These are phyloP conservation scores for Drosophila lacteicornis DNA, from an alignment of 1,140 invertebrate species.

Conservation along the genomic window DNA sequence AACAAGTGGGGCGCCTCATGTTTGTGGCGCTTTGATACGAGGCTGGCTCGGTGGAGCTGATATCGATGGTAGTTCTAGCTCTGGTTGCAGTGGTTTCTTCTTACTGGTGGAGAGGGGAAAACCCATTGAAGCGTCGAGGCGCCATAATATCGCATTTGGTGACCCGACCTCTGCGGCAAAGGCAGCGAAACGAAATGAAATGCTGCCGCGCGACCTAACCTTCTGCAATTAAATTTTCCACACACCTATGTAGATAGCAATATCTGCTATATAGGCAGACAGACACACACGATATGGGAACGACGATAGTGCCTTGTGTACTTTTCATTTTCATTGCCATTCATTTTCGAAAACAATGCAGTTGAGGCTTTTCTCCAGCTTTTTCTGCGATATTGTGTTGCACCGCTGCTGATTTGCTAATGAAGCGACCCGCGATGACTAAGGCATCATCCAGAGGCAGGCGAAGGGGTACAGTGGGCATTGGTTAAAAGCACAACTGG, in stretches of 20 bases:
- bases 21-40: constrained; percentile 55
- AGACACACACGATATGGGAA: constrained; percentile 27
- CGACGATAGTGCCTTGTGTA: constrained; percentile 44
- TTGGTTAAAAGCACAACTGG: neutral
- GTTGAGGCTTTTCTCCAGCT: constrained; percentile 60
- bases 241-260: constrained; percentile 6
- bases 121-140: constrained; percentile 58
- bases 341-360: constrained; percentile 76
- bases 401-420: constrained; percentile 46
- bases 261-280: constrained; percentile 1
- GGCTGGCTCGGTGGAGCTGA: constrained; percentile 35
- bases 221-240: constrained; percentile 78
- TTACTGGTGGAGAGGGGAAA: constrained; percentile 29
- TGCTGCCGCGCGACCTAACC: constrained; percentile 47
- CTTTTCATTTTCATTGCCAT: constrained; percentile 79
- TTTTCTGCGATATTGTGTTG: constrained; percentile 26
- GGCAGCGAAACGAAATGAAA: constrained; percentile 67
- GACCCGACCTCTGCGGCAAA: constrained; percentile 61
- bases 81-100: constrained; percentile 25
- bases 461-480: neutral
- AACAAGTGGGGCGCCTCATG: constrained; percentile 72
- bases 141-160: constrained; percentile 60
- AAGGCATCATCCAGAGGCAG: constrained; percentile 13
- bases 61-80: constrained; percentile 19
- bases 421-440: constrained; percentile 49